Evolutionary conservation across 2,797 vertebrate genomes (phyloP), one percentile per base, ranked within the genome.

Genomic region (Eurystomus glaucurus): DNA sequence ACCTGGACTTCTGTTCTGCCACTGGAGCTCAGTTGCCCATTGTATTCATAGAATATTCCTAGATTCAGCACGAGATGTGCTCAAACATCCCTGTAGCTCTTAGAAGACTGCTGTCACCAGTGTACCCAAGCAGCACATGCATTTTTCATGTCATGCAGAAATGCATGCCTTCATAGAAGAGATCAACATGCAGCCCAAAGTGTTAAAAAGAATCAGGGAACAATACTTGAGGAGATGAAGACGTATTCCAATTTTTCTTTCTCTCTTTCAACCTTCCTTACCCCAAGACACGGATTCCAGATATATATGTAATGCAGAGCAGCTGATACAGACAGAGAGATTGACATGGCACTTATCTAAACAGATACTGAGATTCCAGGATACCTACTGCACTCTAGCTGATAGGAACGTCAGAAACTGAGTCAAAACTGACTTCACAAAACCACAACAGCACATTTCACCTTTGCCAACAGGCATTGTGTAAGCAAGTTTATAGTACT

Each of bases 401-500:
- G 93, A 97, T 55, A 95, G 93, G 71, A 94, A 87, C 94, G 91
- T 97, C 58, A 76, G 80, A 92, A 97, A 26, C 77, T 76, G 26
- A 98, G 90, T 97, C 93, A 95, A 97, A 97, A 96, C 57, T 37
- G 88, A 95, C 95, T 97, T 96, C 91, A 90, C 74, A 75, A 81
- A 95, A 80, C 78, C 84, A 80, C 75, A 91, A 93, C 41, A 90
- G 57, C 9, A 4, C 55, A 62, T 72, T 75, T 97, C 96, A 97
- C 92, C 93, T 95, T 91, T 87, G 75, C 94, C 92, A 94, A 76
- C 21, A 95, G 83, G 95, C 79, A 52, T 7, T 88, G 94, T 90
- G 79, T 1, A 55, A 97, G 79, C 69, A 48, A 76, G 75, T 79
- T 95, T 88, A 75, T 6, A 76, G 55, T 14, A n/a, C 75, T 33